phyloP scores from a whole-genome alignment of 64 coral and sea anemone species.

The Platygyra sinensis region DNA sequence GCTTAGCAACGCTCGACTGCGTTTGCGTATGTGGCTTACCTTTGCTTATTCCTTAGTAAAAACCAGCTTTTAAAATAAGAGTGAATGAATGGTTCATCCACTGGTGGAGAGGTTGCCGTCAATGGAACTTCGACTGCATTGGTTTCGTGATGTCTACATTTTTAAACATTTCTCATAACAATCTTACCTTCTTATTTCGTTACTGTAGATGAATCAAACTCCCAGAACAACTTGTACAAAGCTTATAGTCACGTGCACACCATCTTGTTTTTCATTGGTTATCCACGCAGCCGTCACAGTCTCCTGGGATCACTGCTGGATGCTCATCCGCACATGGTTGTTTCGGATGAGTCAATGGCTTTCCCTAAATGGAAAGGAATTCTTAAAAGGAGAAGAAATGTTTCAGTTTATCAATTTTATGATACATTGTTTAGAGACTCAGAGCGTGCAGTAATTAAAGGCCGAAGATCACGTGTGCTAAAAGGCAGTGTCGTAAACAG shows the following conservation, averaged over 20 bases:
- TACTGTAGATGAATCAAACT: too few relatives aligned
- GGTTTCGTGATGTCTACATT: too few relatives aligned
- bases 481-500: not conserved
- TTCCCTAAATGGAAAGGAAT: not conserved
- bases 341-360: conserved; percentile 62
- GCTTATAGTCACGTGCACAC: conserved; percentile 65
- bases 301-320: conserved; percentile 85
- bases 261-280: conserved; percentile 84
- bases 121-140: too few relatives aligned
- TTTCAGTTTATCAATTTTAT: not conserved
- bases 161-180: too few relatives aligned
- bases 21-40: too few relatives aligned
- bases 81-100: too few relatives aligned
- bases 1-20: too few relatives aligned
- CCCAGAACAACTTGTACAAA: conserved; percentile 12
- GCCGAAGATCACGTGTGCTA: not conserved
- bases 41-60: too few relatives aligned
- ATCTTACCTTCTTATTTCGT: too few relatives aligned
- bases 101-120: too few relatives aligned
- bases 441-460: not conserved
- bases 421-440: conserved; percentile 1
- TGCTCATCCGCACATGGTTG: conserved; percentile 77
- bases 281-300: conserved; percentile 79
- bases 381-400: too few relatives aligned
- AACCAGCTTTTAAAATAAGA: too few relatives aligned